Conservation (phyloP, 1,140 invertebrate genomes). For the Drosophila orena region DNA sequence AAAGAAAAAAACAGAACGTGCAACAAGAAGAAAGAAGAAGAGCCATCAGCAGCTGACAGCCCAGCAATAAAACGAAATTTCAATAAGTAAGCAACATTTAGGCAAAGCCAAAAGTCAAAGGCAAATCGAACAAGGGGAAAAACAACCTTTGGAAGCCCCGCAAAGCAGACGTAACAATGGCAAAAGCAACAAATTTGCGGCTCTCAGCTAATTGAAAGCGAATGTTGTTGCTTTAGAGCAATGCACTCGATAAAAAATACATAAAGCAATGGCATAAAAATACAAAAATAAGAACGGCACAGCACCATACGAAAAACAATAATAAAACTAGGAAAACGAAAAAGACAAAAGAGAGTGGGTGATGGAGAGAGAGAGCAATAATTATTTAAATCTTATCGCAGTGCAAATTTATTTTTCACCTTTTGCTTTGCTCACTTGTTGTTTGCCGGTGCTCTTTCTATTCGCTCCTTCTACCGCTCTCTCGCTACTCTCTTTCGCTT, state of each 20-base stretch:
- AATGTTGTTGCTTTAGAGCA: slow-evolving; percentile 54
- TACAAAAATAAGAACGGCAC: slow-evolving; percentile 50
- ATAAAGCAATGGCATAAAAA: slow-evolving; percentile 59
- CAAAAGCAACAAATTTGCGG: slow-evolving; percentile 52
- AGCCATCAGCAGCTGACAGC: slow-evolving; percentile 52
- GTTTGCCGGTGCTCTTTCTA: slow-evolving; percentile 62
- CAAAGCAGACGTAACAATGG: slow-evolving; percentile 56
- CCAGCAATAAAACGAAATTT: slow-evolving; percentile 39
- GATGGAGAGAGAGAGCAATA: slow-evolving; percentile 6
- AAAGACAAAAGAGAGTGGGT: background rate
- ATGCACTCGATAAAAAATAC: slow-evolving; percentile 57
- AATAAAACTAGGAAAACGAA: slow-evolving; percentile 26
- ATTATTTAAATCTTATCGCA: slow-evolving; percentile 52
- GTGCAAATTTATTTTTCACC: slow-evolving; percentile 20
- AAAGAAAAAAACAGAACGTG: slow-evolving; percentile 44
- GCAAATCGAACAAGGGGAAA: slow-evolving; percentile 32
- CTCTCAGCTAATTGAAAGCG: slow-evolving; percentile 69
- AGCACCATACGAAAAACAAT: slow-evolving; percentile 22
- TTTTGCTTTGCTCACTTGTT: slow-evolving; percentile 68
- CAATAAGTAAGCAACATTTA: slow-evolving; percentile 41
- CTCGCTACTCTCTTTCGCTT: slow-evolving; percentile 22
- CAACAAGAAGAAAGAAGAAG: slow-evolving; percentile 58
- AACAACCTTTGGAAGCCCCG: slow-evolving; percentile 50
- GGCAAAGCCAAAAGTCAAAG: slow-evolving; percentile 1
- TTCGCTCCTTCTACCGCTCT: slow-evolving; percentile 13